A percentile compares a stretch with the other conserved stretches of the same genome.
Conservation (phyloP, 2,797 vertebrate species). For the Syngnathus rostellatus region DNA sequence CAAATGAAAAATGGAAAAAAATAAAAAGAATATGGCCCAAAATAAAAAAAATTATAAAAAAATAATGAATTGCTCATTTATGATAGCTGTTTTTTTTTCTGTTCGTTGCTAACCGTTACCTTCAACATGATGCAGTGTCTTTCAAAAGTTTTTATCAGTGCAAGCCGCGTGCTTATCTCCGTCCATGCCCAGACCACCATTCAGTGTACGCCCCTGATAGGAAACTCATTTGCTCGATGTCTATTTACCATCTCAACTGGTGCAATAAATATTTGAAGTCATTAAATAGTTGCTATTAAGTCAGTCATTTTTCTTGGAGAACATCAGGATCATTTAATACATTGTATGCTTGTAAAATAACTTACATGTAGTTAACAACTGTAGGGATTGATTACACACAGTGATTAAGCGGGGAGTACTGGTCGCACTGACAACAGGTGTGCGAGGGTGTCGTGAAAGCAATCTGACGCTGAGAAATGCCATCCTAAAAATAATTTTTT, state of each 20-base stretch:
- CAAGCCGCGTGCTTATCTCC: slow-evolving; percentile 28
- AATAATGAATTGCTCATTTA: background rate
- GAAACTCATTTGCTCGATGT: slow-evolving; percentile 7
- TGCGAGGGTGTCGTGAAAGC: slow-evolving; percentile 49
- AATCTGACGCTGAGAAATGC: slow-evolving; percentile 67
- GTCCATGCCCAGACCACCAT: slow-evolving; percentile 24
- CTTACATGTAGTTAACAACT: background rate
- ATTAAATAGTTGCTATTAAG: background rate
- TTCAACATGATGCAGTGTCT: background rate
- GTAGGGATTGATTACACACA: slow-evolving; percentile 2
- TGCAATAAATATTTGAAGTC: background rate
- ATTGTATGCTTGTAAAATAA: background rate
- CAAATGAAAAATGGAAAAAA: background rate
- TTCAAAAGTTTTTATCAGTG: slow-evolving; percentile 34
- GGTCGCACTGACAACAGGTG: slow-evolving; percentile 64
- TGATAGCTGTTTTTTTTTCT: background rate
- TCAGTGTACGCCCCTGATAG: slow-evolving; percentile 37
- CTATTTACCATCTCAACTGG: background rate
- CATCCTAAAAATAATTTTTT: slow-evolving; percentile 75
- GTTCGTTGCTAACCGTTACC: slow-evolving; percentile 5
- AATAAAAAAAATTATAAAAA: background rate
- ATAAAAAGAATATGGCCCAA: background rate
- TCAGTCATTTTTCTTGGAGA: background rate
- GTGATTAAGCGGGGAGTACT: slow-evolving; percentile 22
- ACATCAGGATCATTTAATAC: background rate